A percentile compares a stretch with the other conserved stretches of the same genome.
Evolutionary conservation across 2,113 vertebrate genomes (phyloP).

Genomic region (Mohoua ochrocephala): DNA sequence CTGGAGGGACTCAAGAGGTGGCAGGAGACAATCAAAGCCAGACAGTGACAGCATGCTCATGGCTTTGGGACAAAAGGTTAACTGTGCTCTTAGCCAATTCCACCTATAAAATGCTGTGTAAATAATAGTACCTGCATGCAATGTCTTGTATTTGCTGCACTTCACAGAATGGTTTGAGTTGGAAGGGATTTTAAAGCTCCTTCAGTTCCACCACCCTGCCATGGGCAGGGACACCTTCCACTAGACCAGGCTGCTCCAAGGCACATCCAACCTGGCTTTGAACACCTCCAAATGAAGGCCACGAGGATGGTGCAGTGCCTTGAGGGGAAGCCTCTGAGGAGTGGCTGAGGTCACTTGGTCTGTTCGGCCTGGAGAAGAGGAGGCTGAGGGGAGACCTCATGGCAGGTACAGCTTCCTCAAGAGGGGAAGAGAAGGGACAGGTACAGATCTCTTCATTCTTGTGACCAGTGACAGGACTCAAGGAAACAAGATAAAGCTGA

Average conservation of each 20-base stretch:
- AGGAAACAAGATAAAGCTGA: neutral
- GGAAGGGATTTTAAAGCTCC: neutral
- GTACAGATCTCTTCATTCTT: neutral
- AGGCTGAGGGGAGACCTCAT: neutral
- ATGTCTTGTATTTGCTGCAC: neutral
- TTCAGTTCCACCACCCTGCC: neutral
- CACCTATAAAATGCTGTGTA: neutral
- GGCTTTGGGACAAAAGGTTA: neutral
- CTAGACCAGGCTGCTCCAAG: neutral
- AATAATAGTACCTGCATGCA: neutral
- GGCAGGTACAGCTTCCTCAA: accelerated
- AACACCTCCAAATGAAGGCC: neutral
- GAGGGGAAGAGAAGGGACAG: neutral
- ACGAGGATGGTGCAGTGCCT: neutral
- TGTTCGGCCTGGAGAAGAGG: neutral
- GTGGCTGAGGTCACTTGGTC: accelerated
- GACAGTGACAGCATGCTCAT: neutral
- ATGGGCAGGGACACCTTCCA: neutral
- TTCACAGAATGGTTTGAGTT: neutral
- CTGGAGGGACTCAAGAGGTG: neutral
- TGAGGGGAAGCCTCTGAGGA: neutral
- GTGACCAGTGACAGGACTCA: neutral
- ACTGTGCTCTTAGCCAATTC: neutral
- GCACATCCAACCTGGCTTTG: neutral
- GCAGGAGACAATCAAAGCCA: neutral